A percentile compares a stretch with the other conserved stretches of the same genome.
phyloP scores from a whole-genome alignment of 2,888 invertebrate species.

The Stenotaenia linearis region DNA sequence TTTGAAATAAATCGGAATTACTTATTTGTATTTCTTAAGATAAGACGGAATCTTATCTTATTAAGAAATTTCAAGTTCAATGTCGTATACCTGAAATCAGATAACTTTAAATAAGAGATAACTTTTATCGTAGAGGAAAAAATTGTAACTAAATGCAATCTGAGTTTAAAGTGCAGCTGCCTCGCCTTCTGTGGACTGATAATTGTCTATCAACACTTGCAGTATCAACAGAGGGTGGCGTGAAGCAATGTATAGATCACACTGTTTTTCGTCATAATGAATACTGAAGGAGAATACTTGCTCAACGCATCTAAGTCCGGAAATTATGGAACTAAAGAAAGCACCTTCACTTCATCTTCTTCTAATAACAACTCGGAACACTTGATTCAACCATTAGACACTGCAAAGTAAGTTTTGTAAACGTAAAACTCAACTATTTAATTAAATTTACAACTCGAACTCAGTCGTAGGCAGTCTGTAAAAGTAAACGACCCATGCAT shows the following conservation, averaged over 20 bases:
- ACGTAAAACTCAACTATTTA: too few relatives aligned
- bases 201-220: conserved; percentile 14
- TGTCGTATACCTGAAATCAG: not conserved
- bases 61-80: not conserved
- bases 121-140: too few relatives aligned
- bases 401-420: not conserved
- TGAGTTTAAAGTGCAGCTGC: conserved; percentile 5
- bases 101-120: too few relatives aligned
- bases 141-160: not conserved
- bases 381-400: not conserved
- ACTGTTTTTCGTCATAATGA: not conserved
- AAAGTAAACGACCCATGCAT: not conserved
- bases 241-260: not conserved
- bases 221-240: not conserved
- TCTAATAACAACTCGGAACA: not conserved
- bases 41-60: too few relatives aligned
- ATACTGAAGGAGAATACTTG: not conserved
- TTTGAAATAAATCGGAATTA: too few relatives aligned
- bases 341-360: not conserved
- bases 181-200: not conserved
- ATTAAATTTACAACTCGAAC: too few relatives aligned
- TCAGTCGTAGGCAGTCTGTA: not conserved
- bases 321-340: not conserved
- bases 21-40: too few relatives aligned
- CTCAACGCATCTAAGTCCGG: not conserved